A percentile compares a stretch with the other conserved stretches of the same genome.
phyloP scores from a whole-genome alignment of 2,797 vertebrate genomes.

The Salmo trutta region DNA sequence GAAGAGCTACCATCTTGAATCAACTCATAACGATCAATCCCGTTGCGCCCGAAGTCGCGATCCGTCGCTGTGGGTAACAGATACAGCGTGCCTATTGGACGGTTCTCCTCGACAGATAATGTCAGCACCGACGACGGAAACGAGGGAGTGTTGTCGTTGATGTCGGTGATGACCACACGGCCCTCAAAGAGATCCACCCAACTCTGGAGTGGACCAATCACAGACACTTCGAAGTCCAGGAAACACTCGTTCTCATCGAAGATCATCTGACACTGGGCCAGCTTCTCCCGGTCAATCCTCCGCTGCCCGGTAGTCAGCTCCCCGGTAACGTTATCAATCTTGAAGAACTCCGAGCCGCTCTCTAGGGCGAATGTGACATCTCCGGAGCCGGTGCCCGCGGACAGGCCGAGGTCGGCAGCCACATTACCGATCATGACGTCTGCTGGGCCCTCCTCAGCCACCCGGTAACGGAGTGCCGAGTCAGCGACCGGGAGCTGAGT shows the following conservation, averaged over 20 bases:
- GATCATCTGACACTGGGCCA: conserved; percentile 96
- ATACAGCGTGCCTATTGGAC: conserved; percentile 94
- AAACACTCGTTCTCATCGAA: conserved; percentile 98
- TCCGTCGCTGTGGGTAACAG: conserved; percentile 96
- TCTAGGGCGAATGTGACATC: conserved; percentile 96
- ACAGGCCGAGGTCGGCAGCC: conserved; percentile 90
- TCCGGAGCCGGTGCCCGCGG: conserved; percentile 88
- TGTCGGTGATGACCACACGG: conserved; percentile 91
- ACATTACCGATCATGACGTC: conserved; percentile 95
- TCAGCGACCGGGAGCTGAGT: conserved; percentile 84
- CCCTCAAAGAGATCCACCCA: conserved; percentile 98
- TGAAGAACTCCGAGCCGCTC: conserved; percentile 93
- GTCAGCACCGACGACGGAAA: conserved; percentile 95
- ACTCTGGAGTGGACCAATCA: conserved; percentile 95
- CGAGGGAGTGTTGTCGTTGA: conserved; percentile 97
- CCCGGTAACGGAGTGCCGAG: conserved; percentile 91
- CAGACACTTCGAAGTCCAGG: conserved; percentile 96
- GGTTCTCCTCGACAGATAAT: conserved; percentile 96
- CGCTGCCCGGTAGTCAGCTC: conserved; percentile 90
- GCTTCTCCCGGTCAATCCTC: conserved; percentile 96
- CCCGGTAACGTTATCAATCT: conserved; percentile 97
- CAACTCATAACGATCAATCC: conserved; percentile 93
- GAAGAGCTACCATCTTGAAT: conserved; percentile 82
- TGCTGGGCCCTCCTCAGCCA: conserved; percentile 92
- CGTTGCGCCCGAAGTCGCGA: conserved; percentile 93